These are phyloP conservation scores for Trissolcus japonicus DNA, from an alignment of 2,888 invertebrate species.

Conservation along the genomic window DNA sequence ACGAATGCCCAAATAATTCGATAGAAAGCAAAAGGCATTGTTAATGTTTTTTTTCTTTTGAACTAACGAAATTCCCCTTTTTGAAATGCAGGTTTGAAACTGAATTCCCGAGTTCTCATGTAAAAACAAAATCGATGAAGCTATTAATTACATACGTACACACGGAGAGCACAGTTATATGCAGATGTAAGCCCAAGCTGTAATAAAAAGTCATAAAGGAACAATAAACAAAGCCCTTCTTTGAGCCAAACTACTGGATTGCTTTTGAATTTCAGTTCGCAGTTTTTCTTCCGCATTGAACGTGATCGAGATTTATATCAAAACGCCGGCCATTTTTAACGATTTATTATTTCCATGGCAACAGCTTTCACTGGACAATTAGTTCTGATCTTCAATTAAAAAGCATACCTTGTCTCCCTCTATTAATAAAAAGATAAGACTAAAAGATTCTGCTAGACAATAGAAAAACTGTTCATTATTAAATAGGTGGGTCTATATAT, in stretches of 20 bases:
- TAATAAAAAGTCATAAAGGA: constrained; percentile 40
- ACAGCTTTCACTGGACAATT: no score
- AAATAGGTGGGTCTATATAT: no score
- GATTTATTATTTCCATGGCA: background rate
- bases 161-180: background rate
- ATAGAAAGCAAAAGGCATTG: no score
- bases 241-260: constrained; percentile 14
- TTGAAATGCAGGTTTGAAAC: background rate
- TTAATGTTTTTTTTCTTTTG: background rate
- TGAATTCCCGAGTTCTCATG: background rate
- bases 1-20: no score
- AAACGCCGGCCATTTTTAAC: constrained; percentile 12
- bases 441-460: no score
- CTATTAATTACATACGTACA: constrained; percentile 32
- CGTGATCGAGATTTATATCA: constrained; percentile 14
- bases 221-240: constrained; percentile 32
- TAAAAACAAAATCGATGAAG: constrained; percentile 28
- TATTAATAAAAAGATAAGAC: no score
- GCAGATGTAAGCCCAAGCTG: background rate
- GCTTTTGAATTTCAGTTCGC: constrained; percentile 13
- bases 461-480: no score
- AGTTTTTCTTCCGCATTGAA: background rate
- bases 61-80: background rate
- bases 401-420: no score
- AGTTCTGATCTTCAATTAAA: no score